Conservation (phyloP, 1,140 invertebrate species). For the Bombus sylvicola region DNA sequence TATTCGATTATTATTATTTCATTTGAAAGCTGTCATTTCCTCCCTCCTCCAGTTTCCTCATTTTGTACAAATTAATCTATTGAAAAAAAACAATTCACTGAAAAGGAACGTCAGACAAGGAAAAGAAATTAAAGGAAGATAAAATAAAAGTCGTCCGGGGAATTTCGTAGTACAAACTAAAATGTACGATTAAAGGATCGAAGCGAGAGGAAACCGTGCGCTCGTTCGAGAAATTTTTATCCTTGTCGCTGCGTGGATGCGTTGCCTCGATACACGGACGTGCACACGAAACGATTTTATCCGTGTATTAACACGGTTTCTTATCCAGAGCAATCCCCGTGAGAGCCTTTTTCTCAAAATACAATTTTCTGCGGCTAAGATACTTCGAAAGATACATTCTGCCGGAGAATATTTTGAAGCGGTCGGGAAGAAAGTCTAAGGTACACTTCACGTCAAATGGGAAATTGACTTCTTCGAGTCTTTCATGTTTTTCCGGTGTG, state of each 20-base stretch:
- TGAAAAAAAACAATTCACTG: neutral
- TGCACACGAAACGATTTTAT: neutral
- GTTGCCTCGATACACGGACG: neutral
- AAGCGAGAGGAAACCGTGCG: neutral
- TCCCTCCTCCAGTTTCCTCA: rapidly evolving
- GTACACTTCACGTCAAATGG: neutral
- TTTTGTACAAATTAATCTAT: neutral
- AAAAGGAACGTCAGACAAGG: neutral
- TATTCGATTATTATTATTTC: neutral
- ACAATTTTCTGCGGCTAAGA: conserved; percentile 22
- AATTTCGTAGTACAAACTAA: neutral
- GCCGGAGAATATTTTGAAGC: conserved; percentile 11
- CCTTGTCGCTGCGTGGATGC: no score
- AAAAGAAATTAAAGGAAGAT: neutral
- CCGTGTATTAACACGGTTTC: conserved; percentile 24
- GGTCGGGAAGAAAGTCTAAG: neutral
- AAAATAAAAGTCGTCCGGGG: neutral
- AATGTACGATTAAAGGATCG: neutral
- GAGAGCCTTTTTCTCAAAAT: conserved; percentile 19
- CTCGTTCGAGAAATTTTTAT: neutral
- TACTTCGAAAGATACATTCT: conserved; percentile 2
- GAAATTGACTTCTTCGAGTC: conserved; percentile 18
- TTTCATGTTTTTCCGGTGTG: neutral
- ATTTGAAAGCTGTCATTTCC: neutral
- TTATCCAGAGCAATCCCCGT: neutral